Evolutionary conservation across 2,113 vertebrate genomes (phyloP), one percentile per base, ranked within the genome.

Genomic region (Jaculus jaculus): DNA sequence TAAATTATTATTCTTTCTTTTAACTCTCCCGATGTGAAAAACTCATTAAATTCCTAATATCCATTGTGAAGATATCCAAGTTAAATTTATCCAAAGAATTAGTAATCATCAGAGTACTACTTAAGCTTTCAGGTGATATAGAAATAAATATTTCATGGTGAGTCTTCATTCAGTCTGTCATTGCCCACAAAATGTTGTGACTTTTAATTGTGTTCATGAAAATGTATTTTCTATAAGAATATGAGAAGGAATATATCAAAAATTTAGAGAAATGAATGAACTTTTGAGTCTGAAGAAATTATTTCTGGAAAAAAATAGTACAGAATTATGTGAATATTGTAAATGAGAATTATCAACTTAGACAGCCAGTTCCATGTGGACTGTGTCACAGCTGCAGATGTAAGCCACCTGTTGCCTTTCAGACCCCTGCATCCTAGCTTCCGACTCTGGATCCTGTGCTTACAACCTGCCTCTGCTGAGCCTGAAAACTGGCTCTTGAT

Each of bases 311-410:
- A 92, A n/a, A 84, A 85, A 68, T 32, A 71, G 0, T 39, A 30
- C 10, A 34, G 16, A 23, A 37, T n/a, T 18, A 83, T 2, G 26
- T 16, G 23, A 8, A 32, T 3, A 4, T 6, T 4, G 3, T 37
- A 30, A 54, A 28, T 32, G 23, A 32, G 63, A 80, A 71, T 74
- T 17, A 71, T 37, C 11, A 23, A 42, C 2, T 1, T 9, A 28
- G 39, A 61, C 37, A 42, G 17, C 1, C 0, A 30, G 16, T 16
- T 2, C 15, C 2, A 0, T 1, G 21, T 30, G 26, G 54, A 68
- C 54, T 60, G 30, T 32, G 23, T 15, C 47, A 34, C 60, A 63
- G 32, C 10, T 10, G 28, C 60, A 58, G 17, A 11, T 37, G 10
- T 65, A 28, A 73, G 13, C 54, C 1, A 0, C 1, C 9, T 10